These are phyloP conservation scores for Tetrax tetrax DNA, from an alignment of 2,113 vertebrate genomes.

Conservation along the genomic window DNA sequence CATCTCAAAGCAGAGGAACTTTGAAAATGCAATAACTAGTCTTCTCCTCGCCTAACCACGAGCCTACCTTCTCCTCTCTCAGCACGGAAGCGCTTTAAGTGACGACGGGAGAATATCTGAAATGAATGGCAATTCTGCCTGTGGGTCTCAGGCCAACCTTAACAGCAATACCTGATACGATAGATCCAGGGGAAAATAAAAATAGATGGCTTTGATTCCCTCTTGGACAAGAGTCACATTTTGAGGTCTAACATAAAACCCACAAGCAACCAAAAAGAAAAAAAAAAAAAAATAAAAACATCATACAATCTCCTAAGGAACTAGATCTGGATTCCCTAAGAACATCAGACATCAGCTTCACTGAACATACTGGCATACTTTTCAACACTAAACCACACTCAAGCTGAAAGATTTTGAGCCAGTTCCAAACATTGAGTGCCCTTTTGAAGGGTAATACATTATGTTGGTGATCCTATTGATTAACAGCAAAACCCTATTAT, in stretches of 20 bases:
- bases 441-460: conserved; percentile 18
- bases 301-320: neutral
- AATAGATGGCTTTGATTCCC: neutral
- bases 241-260: neutral
- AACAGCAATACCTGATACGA: neutral
- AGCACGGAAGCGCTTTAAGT: neutral
- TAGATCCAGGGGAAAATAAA: neutral
- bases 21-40: neutral
- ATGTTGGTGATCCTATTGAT: conserved; percentile 25
- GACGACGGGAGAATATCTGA: neutral
- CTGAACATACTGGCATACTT: neutral
- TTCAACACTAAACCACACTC: neutral
- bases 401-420: neutral
- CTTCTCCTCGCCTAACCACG: neutral
- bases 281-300: neutral
- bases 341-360: neutral
- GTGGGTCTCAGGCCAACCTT: neutral
- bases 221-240: neutral
- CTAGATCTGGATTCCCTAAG: neutral
- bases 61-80: neutral
- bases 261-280: neutral
- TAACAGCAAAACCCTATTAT: conserved; percentile 1
- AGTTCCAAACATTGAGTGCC: neutral
- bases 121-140: neutral
- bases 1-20: neutral